Evolutionary conservation across 2,888 invertebrate genomes (phyloP).

Genomic region (Caenorhabditis sinica): DNA sequence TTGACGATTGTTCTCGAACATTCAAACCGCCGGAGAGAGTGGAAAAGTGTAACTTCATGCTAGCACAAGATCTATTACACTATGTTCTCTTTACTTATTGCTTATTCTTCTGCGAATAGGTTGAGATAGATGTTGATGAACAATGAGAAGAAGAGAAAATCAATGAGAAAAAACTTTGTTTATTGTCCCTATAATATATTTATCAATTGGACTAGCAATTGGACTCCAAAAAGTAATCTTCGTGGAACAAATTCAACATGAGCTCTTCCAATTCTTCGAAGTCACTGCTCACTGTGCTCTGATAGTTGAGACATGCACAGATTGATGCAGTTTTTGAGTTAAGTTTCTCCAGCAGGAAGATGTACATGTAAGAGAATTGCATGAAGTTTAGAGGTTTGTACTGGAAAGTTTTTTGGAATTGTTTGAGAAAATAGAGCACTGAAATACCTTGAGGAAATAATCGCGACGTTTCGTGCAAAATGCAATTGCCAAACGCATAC

Average conservation of each 20-base stretch:
- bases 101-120: no score
- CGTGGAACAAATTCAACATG: constrained; percentile 48
- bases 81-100: background rate
- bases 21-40: background rate
- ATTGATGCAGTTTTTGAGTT: constrained; percentile 35
- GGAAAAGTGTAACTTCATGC: background rate
- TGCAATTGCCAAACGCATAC: constrained; percentile 38
- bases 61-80: background rate
- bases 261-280: constrained; percentile 48
- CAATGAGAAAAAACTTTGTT: background rate
- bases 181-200: background rate
- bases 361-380: constrained; percentile 62
- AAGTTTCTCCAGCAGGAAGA: constrained; percentile 46
- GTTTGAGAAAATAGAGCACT: no score
- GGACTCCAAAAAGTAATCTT: constrained; percentile 42
- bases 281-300: constrained; percentile 1
- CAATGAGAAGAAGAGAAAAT: no score
- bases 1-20: no score
- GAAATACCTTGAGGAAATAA: constrained; percentile 26
- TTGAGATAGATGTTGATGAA: no score
- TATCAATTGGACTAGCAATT: background rate
- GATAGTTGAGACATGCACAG: constrained; percentile 51
- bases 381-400: constrained; percentile 42
- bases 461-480: constrained; percentile 53
- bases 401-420: constrained; percentile 14